Evolutionary conservation across 2,888 invertebrate genomes (phyloP).

Genomic region (Augochlorella aurata): DNA sequence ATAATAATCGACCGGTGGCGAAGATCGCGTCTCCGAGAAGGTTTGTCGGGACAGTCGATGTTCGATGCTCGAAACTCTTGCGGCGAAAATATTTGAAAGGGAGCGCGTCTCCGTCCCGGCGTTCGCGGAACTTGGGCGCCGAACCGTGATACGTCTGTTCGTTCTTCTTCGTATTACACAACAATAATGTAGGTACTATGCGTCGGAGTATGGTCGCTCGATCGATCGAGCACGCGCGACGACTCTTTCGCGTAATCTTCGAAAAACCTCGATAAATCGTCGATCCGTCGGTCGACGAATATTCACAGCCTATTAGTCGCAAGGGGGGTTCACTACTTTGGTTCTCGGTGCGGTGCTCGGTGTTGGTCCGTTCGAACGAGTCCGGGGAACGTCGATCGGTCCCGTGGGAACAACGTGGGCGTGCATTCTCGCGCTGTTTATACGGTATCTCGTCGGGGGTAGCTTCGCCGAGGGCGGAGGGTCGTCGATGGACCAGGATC

Average conservation of each 20-base stretch:
- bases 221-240: not conserved
- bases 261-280: not conserved
- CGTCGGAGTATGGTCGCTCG: not conserved
- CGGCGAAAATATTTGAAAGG: not conserved
- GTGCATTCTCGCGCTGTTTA: no score
- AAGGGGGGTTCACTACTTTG: conserved; percentile 33
- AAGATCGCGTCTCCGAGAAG: not conserved
- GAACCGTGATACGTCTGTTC: not conserved
- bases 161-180: not conserved
- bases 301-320: conserved; percentile 54
- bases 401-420: no score
- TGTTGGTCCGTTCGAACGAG: not conserved
- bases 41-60: not conserved
- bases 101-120: not conserved
- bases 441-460: no score
- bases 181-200: not conserved
- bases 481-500: no score
- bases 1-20: not conserved
- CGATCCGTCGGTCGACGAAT: conserved; percentile 17
- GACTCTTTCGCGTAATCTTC: conserved; percentile 1
- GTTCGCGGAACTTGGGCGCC: not conserved
- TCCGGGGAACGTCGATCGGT: not conserved
- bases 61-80: not conserved
- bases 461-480: no score
- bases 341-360: conserved; percentile 23